phyloP scores from a whole-genome alignment of 2,797 vertebrate genomes.

The Argentina silus region DNA sequence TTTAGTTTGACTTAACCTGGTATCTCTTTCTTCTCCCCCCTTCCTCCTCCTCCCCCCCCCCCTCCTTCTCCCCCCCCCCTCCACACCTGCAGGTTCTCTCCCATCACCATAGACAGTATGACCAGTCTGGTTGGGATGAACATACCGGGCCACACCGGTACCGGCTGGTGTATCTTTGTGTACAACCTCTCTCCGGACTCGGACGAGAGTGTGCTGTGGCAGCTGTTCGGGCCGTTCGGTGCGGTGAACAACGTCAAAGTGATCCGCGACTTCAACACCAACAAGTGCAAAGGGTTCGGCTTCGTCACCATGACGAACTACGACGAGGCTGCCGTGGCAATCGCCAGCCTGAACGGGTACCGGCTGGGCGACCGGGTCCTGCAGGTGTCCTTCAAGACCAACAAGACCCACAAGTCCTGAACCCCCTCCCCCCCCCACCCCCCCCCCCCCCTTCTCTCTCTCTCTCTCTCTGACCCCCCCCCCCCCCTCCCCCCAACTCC shows the following conservation, averaged over 20 bases:
- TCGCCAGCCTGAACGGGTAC: constrained; percentile 99
- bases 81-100: constrained; percentile 89
- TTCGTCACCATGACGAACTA: constrained; percentile 99
- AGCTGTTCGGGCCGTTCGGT: constrained; percentile 98
- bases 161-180: constrained; percentile 99
- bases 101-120: constrained; percentile 99
- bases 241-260: constrained; percentile 99
- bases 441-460: constrained; percentile 59
- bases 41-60: constrained; percentile 27
- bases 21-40: constrained; percentile 12
- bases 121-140: constrained; percentile 99
- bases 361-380: constrained; percentile 99
- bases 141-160: constrained; percentile 98
- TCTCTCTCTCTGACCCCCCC: constrained; percentile 41
- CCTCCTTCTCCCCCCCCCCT: constrained; percentile 21
- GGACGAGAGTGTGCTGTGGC: constrained; percentile 99
- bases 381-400: constrained; percentile 99
- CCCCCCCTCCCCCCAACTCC: constrained; percentile 36
- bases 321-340: constrained; percentile 99
- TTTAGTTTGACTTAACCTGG: constrained; percentile 16
- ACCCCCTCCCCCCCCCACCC: constrained; percentile 64
- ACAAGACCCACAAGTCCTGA: constrained; percentile 99
- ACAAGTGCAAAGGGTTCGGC: constrained; percentile 99
- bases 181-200: constrained; percentile 99
- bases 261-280: constrained; percentile 99